Evolutionary conservation across 2,797 vertebrate species (phyloP).

Genomic region (Echiichthys vipera): DNA sequence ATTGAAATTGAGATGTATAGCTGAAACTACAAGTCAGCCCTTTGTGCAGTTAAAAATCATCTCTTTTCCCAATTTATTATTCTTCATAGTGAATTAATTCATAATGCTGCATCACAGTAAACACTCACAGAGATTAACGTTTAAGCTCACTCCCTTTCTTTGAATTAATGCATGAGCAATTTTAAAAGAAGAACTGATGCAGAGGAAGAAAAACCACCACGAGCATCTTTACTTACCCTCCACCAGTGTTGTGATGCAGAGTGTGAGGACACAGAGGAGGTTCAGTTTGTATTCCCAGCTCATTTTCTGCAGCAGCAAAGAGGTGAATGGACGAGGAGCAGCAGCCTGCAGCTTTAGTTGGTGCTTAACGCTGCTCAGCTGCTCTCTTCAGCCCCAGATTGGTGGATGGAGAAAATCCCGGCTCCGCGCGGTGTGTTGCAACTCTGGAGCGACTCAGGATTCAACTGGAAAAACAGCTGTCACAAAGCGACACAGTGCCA

Average conservation of each 20-base stretch:
- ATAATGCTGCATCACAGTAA: neutral
- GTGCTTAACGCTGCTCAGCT: constrained; percentile 43
- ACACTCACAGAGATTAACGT: no score
- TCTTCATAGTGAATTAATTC: neutral
- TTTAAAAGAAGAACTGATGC: neutral
- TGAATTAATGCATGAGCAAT: neutral
- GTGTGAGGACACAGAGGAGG: constrained; percentile 46
- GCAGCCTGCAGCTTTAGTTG: constrained; percentile 26
- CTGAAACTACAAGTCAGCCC: neutral
- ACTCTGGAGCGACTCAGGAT: constrained; percentile 26
- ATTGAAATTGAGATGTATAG: no score
- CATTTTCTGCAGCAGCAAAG: constrained; percentile 54
- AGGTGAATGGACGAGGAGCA: neutral
- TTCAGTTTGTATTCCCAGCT: constrained; percentile 35
- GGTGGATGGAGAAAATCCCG: constrained; percentile 51
- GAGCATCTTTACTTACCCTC: constrained; percentile 61
- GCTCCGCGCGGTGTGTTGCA: constrained; percentile 30
- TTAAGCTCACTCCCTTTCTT: neutral
- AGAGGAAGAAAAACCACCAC: neutral
- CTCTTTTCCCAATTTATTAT: neutral
- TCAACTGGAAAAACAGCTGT: constrained; percentile 23
- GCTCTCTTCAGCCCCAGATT: constrained; percentile 26
- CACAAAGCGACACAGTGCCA: constrained; percentile 15
- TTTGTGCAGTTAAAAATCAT: neutral
- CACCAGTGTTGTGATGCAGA: constrained; percentile 49